A percentile compares a stretch with the other conserved stretches of the same genome.
These are phyloP conservation scores for Helarctos malayanus DNA, from an alignment of 2,797 vertebrate species.

Conservation along the genomic window DNA sequence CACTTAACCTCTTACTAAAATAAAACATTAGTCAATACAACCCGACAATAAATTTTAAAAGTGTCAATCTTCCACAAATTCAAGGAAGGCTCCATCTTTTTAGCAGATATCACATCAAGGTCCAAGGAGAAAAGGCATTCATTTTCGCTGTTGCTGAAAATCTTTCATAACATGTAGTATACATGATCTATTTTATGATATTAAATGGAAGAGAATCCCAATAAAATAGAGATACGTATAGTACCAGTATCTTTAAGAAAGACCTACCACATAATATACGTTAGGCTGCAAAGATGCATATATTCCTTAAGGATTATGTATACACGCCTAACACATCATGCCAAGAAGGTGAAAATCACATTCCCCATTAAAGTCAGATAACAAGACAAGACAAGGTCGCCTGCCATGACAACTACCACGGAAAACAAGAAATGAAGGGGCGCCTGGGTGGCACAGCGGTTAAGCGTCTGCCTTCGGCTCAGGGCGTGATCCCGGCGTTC, in stretches of 20 bases:
- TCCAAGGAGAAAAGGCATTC: neutral
- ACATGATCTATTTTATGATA: neutral
- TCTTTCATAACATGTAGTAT: neutral
- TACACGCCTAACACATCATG: neutral
- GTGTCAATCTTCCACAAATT: neutral
- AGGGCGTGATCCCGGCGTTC: too few relatives aligned
- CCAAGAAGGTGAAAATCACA: neutral
- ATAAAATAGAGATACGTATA: neutral
- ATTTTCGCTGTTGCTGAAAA: neutral
- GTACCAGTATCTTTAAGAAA: neutral
- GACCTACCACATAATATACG: neutral
- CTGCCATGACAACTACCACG: neutral
- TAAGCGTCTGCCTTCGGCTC: too few relatives aligned
- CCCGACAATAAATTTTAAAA: neutral
- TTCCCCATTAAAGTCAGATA: neutral
- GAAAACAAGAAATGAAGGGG: neutral
- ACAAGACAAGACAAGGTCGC: neutral
- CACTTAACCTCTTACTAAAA: neutral
- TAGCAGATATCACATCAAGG: neutral
- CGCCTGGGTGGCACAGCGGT: too few relatives aligned
- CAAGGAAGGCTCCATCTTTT: neutral
- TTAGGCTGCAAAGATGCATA: neutral
- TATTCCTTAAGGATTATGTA: neutral
- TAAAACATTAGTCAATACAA: neutral
- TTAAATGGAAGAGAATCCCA: slow-evolving; percentile 38